Base-by-base conservation (phyloP, 2,113 vertebrate species). In the Dissostichus mawsoni region DNA sequence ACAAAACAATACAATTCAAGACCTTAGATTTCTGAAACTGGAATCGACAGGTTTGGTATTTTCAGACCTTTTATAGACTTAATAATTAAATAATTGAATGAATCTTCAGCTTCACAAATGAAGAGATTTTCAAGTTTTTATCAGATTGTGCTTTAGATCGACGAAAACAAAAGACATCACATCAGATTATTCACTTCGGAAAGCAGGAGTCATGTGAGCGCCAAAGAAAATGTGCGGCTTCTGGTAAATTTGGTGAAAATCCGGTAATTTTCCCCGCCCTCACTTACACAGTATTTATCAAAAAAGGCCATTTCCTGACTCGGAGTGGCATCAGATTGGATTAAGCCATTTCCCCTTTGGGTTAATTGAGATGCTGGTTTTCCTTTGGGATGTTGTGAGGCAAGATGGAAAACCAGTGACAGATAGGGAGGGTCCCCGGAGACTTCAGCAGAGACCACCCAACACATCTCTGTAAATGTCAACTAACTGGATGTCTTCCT, bases 241-340 rank as follows among this genome's bases (percentile, higher is more conserved):
- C 88, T 76, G 56, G 76, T 17, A 12, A 87, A 82, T 88, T 82
- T 76, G 69, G 76, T 81, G 50, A 85, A 76, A 87, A 63, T 78
- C 11, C 58, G 55, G 74, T 73, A 63, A 82, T 80, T 69, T 71
- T 11, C 85, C 84, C 81, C 82, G 61, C 79, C 88, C 85, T 85
- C 67, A 71, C 50, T 78, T 80, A 62, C 71, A 58, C 51, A 12
- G 68, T 41, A 56, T 74, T 93, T 92, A 92, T 87, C 86, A 69
- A 62, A 86, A 64, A 64, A 74, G 67, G 53, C 76, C 61, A 84
- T 88, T 93, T 94, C 93, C 93, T 89, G 87, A 85, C 81, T 89
- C 78, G 18, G 33, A 73, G 87, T 90, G 83, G 85, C 87, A 92
- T 91, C 90, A 87, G 88, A 92, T 90, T 85, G 83, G 86, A 87